phyloP scores from a whole-genome alignment of 2,888 invertebrate species.

The Microctonus brassicae region DNA sequence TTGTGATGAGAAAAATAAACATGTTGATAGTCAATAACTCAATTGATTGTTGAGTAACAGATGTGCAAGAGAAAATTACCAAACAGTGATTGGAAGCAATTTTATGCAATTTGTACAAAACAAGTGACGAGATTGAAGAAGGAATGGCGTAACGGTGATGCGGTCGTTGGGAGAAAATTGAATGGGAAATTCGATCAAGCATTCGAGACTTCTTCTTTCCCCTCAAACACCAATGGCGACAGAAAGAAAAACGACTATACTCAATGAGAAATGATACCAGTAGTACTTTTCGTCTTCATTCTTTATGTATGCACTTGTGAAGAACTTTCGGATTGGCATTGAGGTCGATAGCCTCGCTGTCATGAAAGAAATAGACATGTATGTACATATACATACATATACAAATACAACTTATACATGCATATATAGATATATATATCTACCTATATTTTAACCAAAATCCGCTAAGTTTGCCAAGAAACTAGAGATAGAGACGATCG shows the following conservation, averaged over 20 bases:
- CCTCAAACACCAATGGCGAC: constrained; percentile 14
- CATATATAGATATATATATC: no score
- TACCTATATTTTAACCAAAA: constrained; percentile 39
- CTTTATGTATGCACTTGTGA: constrained; percentile 47
- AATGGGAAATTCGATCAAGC: constrained; percentile 26
- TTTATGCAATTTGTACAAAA: constrained; percentile 26
- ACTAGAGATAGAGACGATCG: constrained; percentile 23
- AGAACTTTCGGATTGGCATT: constrained; percentile 37
- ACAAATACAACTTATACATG: no score
- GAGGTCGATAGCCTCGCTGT: constrained; percentile 48
- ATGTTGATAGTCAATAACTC: background rate
- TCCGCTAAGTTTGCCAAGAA: constrained; percentile 43
- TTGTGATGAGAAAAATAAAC: constrained; percentile 9
- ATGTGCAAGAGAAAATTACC: constrained; percentile 14
- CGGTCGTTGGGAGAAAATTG: constrained; percentile 29
- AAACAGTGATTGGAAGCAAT: constrained; percentile 24
- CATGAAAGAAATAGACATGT: background rate
- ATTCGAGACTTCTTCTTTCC: background rate
- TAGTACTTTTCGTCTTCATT: constrained; percentile 37
- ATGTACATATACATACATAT: no score
- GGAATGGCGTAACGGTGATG: constrained; percentile 7
- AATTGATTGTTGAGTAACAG: constrained; percentile 17
- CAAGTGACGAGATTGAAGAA: constrained; percentile 24
- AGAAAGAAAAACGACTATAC: constrained; percentile 20
- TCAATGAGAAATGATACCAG: constrained; percentile 3